Evolutionary conservation across 2,888 invertebrate genomes (phyloP).

Genomic region (Resseliella maxima): DNA sequence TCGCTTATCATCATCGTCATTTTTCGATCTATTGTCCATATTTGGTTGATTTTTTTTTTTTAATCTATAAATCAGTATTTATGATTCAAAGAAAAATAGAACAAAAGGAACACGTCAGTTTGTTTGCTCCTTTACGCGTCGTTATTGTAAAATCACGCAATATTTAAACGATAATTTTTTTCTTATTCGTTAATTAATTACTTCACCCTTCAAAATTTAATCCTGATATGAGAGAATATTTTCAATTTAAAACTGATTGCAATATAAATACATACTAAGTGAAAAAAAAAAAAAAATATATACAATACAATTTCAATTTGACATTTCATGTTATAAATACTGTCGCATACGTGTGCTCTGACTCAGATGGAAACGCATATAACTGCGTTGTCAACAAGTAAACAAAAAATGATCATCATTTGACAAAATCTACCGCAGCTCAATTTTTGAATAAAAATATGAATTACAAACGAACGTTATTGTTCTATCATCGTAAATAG

Average conservation of each 20-base stretch:
- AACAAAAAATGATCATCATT: neutral
- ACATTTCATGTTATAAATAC: constrained; percentile 1
- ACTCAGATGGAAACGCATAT: neutral
- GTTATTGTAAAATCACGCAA: no score
- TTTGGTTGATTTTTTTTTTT: neutral
- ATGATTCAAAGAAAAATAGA: neutral
- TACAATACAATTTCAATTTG: neutral
- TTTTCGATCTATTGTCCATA: constrained; percentile 27
- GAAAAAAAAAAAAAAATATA: neutral
- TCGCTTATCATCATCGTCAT: constrained; percentile 3
- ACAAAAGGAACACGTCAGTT: neutral
- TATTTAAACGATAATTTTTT: neutral
- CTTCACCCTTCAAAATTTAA: neutral
- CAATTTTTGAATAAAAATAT: neutral
- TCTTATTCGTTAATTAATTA: neutral
- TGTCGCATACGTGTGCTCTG: neutral
- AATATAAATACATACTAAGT: neutral
- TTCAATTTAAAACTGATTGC: neutral
- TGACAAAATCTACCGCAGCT: neutral
- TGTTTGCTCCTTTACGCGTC: no score
- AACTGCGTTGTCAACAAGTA: neutral
- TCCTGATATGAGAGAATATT: neutral
- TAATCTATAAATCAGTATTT: neutral
- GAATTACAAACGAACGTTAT: neutral
- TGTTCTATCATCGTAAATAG: no score